Percentiles rank a stretch among this genome's conserved stretches.
phyloP scores from a whole-genome alignment of 2,888 invertebrate genomes.

The Eupithecia dodoneata region DNA sequence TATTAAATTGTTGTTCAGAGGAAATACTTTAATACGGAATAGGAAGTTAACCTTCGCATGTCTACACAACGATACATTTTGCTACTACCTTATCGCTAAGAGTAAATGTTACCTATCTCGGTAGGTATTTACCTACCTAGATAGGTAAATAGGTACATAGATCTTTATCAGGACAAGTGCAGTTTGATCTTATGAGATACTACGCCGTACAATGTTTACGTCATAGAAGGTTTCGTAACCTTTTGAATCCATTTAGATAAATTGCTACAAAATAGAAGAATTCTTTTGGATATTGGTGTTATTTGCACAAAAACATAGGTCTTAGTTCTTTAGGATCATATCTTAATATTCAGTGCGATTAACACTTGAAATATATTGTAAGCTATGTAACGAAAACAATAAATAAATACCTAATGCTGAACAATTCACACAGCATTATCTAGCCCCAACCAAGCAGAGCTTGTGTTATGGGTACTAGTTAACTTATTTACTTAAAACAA shows the following conservation, averaged over 20 bases:
- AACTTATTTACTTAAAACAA: too few species aligned
- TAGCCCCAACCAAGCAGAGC: too few species aligned
- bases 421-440: too few species aligned
- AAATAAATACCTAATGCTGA: too few species aligned
- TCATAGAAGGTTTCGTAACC: background rate
- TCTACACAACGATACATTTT: background rate
- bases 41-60: constrained; percentile 32
- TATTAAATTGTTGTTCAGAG: background rate
- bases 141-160: background rate
- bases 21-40: constrained; percentile 17
- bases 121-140: background rate
- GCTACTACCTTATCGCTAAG: constrained; percentile 4
- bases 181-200: background rate
- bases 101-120: background rate
- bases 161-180: constrained; percentile 4
- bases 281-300: background rate
- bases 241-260: background rate
- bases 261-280: background rate
- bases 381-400: too few species aligned
- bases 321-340: too few species aligned
- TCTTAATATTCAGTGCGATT: background rate
- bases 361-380: background rate
- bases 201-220: background rate
- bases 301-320: background rate
- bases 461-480: too few species aligned